A percentile compares a stretch with the other conserved stretches of the same genome.
Conservation (phyloP, 2,113 vertebrate genomes). For the Vulpes lagopus region DNA sequence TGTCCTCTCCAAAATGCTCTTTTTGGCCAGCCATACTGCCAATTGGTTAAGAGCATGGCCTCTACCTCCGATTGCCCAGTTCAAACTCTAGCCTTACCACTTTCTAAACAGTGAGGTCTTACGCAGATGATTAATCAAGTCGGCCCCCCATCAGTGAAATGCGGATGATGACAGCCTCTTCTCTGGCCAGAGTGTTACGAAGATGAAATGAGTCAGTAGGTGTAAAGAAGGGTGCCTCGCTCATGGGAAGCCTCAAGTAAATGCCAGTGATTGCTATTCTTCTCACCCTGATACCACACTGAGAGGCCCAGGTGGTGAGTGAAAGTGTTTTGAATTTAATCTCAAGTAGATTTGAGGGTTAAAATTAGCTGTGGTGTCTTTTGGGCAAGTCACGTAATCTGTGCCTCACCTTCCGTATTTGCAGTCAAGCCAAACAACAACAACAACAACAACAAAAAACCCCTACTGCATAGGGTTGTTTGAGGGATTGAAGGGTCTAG, state of each 20-base stretch:
- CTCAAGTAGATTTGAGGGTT: not conserved
- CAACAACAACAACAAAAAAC: not conserved
- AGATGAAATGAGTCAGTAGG: not conserved
- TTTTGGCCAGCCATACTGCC: not conserved
- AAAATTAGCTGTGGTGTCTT: not conserved
- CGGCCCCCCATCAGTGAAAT: not conserved
- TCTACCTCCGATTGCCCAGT: not conserved
- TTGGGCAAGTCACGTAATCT: not conserved
- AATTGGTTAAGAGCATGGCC: not conserved
- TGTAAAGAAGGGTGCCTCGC: not conserved
- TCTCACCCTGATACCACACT: not conserved
- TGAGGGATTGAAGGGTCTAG: not conserved
- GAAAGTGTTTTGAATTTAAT: conserved; percentile 13
- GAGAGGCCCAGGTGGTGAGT: not conserved
- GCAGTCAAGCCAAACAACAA: not conserved
- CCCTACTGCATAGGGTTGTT: not conserved
- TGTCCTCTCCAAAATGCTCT: not conserved
- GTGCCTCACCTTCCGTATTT: conserved; percentile 44
- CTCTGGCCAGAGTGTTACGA: not conserved
- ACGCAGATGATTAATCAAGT: not conserved
- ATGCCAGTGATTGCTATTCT: not conserved
- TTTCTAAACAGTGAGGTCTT: not conserved
- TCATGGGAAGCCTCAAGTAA: not conserved
- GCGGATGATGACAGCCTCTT: no score
- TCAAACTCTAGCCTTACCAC: not conserved